phyloP scores from a whole-genome alignment of 2,888 invertebrate species.

The Caenorhabditis sp. region DNA sequence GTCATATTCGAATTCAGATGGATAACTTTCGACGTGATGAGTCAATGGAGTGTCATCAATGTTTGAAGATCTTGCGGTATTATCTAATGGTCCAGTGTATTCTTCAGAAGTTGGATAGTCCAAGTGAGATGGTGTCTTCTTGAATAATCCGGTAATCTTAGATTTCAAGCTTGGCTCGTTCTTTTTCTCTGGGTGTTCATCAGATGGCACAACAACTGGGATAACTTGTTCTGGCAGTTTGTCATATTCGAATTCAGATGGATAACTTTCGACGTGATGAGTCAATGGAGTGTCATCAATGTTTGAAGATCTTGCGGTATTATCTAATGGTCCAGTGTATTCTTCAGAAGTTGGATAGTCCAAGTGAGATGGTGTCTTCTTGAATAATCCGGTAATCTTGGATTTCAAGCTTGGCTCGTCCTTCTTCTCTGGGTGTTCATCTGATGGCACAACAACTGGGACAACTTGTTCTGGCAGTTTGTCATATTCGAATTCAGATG shows the following conservation, averaged over 20 bases:
- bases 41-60: slow-evolving; percentile 38
- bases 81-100: slow-evolving; percentile 28
- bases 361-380: slow-evolving; percentile 38
- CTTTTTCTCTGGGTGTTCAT: background rate
- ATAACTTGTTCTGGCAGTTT: background rate
- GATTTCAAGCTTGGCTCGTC: slow-evolving; percentile 2
- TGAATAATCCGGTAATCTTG: slow-evolving; percentile 34
- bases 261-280: background rate
- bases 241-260: slow-evolving; percentile 1
- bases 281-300: slow-evolving; percentile 31
- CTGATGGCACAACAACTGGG: background rate
- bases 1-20: slow-evolving; percentile 2
- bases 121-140: slow-evolving; percentile 35
- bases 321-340: slow-evolving; percentile 13
- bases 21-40: slow-evolving; percentile 43
- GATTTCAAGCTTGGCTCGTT: background rate
- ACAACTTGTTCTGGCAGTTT: background rate
- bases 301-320: slow-evolving; percentile 9
- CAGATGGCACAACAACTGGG: background rate
- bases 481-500: slow-evolving; percentile 2
- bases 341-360: slow-evolving; percentile 36
- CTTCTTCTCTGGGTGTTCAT: background rate
- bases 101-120: slow-evolving; percentile 48
- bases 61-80: slow-evolving; percentile 22
- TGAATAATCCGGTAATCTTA: slow-evolving; percentile 26